phyloP scores from a whole-genome alignment of 2,797 vertebrate genomes.

The Melopsittacus undulatus region DNA sequence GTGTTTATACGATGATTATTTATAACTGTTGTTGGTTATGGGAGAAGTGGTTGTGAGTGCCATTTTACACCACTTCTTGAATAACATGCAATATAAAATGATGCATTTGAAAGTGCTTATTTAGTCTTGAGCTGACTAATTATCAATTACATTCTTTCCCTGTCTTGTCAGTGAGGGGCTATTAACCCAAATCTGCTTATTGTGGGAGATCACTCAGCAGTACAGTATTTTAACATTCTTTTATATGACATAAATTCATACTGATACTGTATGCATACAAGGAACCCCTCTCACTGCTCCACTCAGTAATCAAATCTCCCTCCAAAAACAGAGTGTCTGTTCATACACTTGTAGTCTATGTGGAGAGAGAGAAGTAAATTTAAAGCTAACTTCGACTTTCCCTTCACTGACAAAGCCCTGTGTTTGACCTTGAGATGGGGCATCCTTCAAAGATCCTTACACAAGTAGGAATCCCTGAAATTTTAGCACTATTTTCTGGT shows the following conservation, averaged over 20 bases:
- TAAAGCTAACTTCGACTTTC: conserved; percentile 20
- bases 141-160: conserved; percentile 32
- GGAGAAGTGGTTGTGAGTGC: conserved; percentile 35
- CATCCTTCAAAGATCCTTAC: conserved; percentile 8
- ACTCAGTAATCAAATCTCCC: not conserved
- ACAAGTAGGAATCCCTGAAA: not conserved
- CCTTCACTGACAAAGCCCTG: not conserved
- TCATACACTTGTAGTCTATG: not conserved
- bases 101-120: conserved; percentile 47
- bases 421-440: conserved; percentile 25
- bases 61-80: not conserved
- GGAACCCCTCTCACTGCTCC: not conserved
- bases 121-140: conserved; percentile 58
- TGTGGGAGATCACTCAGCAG: not conserved
- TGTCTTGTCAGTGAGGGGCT: conserved; percentile 31
- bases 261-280: not conserved
- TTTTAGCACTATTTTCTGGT: conserved; percentile 43
- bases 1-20: conserved; percentile 24
- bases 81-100: not conserved
- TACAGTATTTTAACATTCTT: not conserved
- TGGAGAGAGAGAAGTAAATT: conserved; percentile 7
- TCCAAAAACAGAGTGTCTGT: not conserved
- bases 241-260: not conserved
- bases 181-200: not conserved
- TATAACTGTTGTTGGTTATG: conserved; percentile 17